A percentile compares a stretch with the other conserved stretches of the same genome.
phyloP scores from a whole-genome alignment of 2,797 vertebrate genomes.

The Labeo calbasu region DNA sequence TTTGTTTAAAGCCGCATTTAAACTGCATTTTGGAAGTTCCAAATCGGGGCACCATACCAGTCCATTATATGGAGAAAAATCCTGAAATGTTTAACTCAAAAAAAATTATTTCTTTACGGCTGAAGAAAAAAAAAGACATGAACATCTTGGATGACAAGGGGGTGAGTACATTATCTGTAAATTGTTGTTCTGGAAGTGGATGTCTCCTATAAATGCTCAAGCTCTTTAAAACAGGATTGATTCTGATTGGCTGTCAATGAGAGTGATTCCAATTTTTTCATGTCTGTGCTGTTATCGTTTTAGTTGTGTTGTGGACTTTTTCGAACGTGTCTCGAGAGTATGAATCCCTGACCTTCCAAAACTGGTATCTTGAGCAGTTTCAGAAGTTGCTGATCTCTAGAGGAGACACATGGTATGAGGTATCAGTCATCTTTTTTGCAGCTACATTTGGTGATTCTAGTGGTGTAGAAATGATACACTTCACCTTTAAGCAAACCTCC shows the following conservation, averaged over 20 bases:
- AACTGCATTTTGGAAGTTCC: no score
- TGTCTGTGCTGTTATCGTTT: not conserved
- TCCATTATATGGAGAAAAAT: no score
- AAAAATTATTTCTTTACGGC: no score
- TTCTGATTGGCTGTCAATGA: not conserved
- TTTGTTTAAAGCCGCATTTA: no score
- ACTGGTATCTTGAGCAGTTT: not conserved
- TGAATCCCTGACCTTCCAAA: not conserved
- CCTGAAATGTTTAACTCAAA: no score
- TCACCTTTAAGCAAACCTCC: slow-evolving; percentile 1
- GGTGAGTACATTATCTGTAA: no score
- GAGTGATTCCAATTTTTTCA: not conserved
- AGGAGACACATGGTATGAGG: not conserved
- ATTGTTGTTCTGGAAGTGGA: no score
- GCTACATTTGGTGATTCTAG: not conserved
- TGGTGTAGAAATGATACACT: not conserved
- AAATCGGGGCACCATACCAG: no score
- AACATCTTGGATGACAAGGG: no score
- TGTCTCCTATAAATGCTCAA: not conserved
- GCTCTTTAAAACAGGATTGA: not conserved
- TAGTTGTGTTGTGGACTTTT: not conserved
- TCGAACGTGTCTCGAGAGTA: not conserved
- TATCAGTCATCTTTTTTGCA: not conserved
- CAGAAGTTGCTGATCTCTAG: not conserved
- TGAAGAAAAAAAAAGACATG: no score